Percentiles rank a stretch among this genome's conserved stretches.
phyloP scores from a whole-genome alignment of 1,140 invertebrate species.

The Leptinotarsa undecemlineata region DNA sequence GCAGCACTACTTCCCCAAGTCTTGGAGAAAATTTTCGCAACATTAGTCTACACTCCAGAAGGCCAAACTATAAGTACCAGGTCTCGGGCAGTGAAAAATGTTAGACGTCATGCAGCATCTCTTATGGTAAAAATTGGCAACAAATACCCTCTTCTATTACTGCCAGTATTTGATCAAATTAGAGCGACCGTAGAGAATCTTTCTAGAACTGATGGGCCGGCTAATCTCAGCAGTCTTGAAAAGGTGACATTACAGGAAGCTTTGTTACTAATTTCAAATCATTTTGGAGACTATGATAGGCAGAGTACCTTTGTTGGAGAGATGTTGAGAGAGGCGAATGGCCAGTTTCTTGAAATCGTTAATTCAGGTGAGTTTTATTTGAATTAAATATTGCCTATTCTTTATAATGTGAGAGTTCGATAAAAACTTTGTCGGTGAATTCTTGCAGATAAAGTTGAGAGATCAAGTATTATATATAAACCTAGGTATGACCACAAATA shows the following conservation, averaged over 20 bases:
- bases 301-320: conserved; percentile 83
- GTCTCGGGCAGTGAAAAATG: conserved; percentile 78
- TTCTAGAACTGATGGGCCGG: conserved; percentile 62
- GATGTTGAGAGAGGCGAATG: conserved; percentile 67
- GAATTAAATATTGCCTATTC: no score
- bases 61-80: conserved; percentile 64
- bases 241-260: conserved; percentile 79
- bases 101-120: conserved; percentile 84
- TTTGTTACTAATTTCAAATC: conserved; percentile 81
- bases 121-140: conserved; percentile 87
- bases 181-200: conserved; percentile 73
- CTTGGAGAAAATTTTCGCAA: conserved; percentile 84
- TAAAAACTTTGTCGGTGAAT: no score
- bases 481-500: no score
- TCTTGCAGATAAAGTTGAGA: no score
- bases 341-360: conserved; percentile 61
- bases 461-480: no score
- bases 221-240: conserved; percentile 81
- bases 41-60: conserved; percentile 72
- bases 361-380: conserved; percentile 34
- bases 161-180: conserved; percentile 87
- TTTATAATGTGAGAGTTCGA: no score
- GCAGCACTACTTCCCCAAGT: conserved; percentile 75
- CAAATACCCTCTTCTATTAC: conserved; percentile 79
- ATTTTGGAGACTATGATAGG: conserved; percentile 84